Conservation (phyloP, 2,888 invertebrate genomes). For the Macrosoma leucophasiata region DNA sequence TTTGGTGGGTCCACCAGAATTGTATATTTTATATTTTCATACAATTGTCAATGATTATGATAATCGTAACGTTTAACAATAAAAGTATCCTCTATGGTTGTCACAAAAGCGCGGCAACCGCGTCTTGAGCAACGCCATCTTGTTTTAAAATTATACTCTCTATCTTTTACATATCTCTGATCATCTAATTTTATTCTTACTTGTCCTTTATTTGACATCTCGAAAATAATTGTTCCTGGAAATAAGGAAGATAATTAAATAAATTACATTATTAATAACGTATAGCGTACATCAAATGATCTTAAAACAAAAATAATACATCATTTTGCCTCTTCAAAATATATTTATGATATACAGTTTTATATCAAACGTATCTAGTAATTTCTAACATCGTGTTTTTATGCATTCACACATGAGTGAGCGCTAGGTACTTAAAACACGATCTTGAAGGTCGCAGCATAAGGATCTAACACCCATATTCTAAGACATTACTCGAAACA, state of each 20-base stretch:
- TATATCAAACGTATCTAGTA: not conserved
- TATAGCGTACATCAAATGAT: not conserved
- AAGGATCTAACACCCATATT: too few relatives aligned
- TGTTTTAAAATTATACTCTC: slow-evolving; percentile 7
- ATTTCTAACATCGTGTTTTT: not conserved
- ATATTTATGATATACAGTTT: not conserved
- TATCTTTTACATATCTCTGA: slow-evolving; percentile 2
- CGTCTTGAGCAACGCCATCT: slow-evolving; percentile 22
- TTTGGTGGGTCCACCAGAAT: too few relatives aligned
- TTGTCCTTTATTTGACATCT: slow-evolving; percentile 8
- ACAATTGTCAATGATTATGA: slow-evolving; percentile 14
- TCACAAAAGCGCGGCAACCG: slow-evolving; percentile 13
- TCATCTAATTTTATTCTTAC: not conserved
- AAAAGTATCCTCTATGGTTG: slow-evolving; percentile 11
- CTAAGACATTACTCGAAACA: too few relatives aligned
- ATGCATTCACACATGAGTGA: too few relatives aligned
- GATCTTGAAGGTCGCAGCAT: too few relatives aligned
- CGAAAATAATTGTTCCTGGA: slow-evolving; percentile 5
- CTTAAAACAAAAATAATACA: not conserved
- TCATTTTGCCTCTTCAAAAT: not conserved
- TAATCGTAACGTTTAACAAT: slow-evolving; percentile 9
- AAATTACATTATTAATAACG: not conserved
- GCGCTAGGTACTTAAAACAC: too few relatives aligned
- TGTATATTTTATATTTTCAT: not conserved
- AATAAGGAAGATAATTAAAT: not conserved